Conservation (phyloP, 2,113 vertebrate genomes). For the Hepsetus odoe region DNA sequence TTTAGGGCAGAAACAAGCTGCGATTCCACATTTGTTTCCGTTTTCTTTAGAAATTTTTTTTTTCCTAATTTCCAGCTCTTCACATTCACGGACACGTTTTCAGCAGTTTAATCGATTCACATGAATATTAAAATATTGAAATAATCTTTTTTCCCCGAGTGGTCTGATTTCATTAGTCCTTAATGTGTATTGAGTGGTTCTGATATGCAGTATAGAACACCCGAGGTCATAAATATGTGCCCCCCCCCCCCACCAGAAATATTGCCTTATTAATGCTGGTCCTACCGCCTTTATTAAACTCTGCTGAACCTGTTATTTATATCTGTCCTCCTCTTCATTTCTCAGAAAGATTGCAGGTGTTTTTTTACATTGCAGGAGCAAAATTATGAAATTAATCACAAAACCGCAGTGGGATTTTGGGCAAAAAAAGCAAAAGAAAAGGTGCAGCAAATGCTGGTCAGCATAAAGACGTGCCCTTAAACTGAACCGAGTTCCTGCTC, state of each 20-base stretch:
- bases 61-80: no score
- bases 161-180: neutral
- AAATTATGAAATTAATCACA: neutral
- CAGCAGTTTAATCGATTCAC: no score
- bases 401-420: neutral
- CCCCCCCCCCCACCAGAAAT: no score
- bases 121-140: no score
- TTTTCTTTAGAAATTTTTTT: no score
- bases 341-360: neutral
- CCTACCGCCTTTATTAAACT: neutral
- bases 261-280: neutral
- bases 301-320: neutral
- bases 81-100: no score
- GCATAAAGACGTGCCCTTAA: neutral
- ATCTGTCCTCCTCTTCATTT: neutral
- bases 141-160: no score
- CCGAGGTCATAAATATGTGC: neutral
- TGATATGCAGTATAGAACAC: neutral
- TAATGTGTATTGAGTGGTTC: neutral
- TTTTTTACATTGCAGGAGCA: neutral
- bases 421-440: neutral
- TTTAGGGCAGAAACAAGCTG: no score
- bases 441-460: neutral
- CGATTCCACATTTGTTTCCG: no score
- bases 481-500: no score